phyloP scores from a whole-genome alignment of 1,140 invertebrate species.

The Cyphomyrmex costatus region DNA sequence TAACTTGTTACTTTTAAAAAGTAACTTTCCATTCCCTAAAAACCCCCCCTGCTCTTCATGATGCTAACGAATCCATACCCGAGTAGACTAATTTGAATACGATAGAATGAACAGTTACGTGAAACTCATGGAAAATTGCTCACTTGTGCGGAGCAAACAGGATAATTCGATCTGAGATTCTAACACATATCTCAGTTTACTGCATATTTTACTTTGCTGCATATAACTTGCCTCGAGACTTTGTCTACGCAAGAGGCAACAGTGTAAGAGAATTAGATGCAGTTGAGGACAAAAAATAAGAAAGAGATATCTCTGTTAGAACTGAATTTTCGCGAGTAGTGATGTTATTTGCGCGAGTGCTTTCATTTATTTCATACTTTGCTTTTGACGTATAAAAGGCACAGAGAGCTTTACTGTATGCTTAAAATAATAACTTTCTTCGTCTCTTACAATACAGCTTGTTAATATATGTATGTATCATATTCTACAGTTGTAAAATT shows the following conservation, averaged over 20 bases:
- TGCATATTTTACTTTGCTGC: too few species aligned
- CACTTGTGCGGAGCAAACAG: neutral
- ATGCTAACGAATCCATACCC: constrained; percentile 5
- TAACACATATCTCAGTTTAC: too few species aligned
- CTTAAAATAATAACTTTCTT: constrained; percentile 7
- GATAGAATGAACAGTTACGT: neutral
- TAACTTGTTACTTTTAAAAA: too few species aligned
- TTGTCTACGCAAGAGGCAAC: neutral
- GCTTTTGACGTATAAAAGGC: neutral
- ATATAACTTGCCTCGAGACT: neutral
- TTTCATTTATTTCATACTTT: neutral
- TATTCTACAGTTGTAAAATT: neutral
- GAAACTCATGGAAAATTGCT: neutral
- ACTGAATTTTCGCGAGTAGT: neutral
- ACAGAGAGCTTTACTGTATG: neutral
- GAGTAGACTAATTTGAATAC: constrained; percentile 16
- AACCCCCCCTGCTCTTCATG: too few species aligned
- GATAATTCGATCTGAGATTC: neutral
- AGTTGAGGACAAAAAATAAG: neutral
- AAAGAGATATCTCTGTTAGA: neutral
- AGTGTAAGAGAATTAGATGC: neutral
- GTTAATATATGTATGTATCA: neutral
- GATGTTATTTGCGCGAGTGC: neutral
- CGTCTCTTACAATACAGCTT: neutral
- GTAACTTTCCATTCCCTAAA: too few species aligned